A percentile compares a stretch with the other conserved stretches of the same genome.
Evolutionary conservation across 2,797 vertebrate genomes (phyloP).

Genomic region (Arrhamphus sclerolepis): DNA sequence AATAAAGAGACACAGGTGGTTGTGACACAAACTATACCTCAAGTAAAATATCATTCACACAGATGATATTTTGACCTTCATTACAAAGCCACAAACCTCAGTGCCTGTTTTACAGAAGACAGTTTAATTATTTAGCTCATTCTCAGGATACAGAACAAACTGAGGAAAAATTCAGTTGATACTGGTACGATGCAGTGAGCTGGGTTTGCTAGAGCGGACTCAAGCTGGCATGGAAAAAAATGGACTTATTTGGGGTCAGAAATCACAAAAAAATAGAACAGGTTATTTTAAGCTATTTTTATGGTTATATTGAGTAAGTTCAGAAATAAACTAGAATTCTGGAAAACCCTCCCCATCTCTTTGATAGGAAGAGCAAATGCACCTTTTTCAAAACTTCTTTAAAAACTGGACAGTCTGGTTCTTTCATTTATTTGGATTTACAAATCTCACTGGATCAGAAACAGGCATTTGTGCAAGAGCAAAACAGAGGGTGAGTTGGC

Average conservation of each 20-base stretch:
- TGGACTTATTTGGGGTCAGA: background rate
- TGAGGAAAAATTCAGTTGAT: too few relatives aligned
- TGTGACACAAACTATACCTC: conserved; percentile 2
- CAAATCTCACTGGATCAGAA: conserved; percentile 1
- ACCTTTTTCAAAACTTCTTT: conserved; percentile 17
- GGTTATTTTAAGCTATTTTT: background rate
- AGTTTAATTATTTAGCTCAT: background rate
- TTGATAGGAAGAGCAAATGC: conserved; percentile 19
- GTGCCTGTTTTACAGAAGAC: background rate
- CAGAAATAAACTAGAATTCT: conserved; percentile 12
- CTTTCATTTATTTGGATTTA: conserved; percentile 9
- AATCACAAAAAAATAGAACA: background rate
- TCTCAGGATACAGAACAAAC: background rate
- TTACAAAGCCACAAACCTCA: background rate
- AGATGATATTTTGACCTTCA: background rate
- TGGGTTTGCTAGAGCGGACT: background rate
- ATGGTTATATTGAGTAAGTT: conserved; percentile 6
- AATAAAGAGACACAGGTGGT: conserved; percentile 17
- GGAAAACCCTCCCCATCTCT: conserved; percentile 29
- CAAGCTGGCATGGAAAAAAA: background rate
- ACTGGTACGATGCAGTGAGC: too few relatives aligned
- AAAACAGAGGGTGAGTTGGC: background rate
- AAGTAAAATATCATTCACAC: background rate
- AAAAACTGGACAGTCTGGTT: conserved; percentile 15
- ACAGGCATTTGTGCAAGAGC: background rate